phyloP scores from a whole-genome alignment of 1,140 invertebrate species.

The Psix sp. region DNA sequence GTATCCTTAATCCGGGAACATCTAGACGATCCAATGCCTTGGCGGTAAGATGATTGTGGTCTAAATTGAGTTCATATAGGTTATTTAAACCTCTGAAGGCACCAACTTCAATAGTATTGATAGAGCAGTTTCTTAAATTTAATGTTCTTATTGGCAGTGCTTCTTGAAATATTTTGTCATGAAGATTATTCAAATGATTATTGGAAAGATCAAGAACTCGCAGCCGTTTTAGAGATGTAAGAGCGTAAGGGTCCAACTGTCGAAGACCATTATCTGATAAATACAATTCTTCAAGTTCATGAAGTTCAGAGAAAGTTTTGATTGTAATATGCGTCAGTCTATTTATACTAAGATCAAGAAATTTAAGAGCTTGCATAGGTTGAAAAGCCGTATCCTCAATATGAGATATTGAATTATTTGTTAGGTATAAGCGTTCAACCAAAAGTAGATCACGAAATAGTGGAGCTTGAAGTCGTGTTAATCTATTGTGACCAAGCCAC shows the following conservation, averaged over 20 bases:
- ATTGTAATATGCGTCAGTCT: constrained; percentile 81
- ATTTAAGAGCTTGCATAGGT: constrained; percentile 85
- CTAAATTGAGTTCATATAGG: constrained; percentile 83
- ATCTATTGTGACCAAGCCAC: constrained; percentile 89
- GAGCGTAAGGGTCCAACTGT: constrained; percentile 79
- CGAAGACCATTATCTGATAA: constrained; percentile 79
- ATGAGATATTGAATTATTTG: constrained; percentile 87
- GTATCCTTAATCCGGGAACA: constrained; percentile 83
- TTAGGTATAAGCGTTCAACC: constrained; percentile 87
- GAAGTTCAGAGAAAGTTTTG: constrained; percentile 83
- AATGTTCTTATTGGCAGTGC: constrained; percentile 79
- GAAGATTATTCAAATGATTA: constrained; percentile 78
- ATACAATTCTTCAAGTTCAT: constrained; percentile 82
- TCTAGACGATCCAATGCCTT: constrained; percentile 82
- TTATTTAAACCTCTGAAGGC: constrained; percentile 82
- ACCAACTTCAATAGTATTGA: constrained; percentile 80
- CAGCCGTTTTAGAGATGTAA: constrained; percentile 80
- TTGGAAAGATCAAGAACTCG: constrained; percentile 81
- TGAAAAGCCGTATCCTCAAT: constrained; percentile 89
- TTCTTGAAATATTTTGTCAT: constrained; percentile 80
- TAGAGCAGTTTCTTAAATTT: constrained; percentile 80
- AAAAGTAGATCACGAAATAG: constrained; percentile 86
- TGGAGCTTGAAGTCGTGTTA: constrained; percentile 83
- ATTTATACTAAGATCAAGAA: constrained; percentile 88
- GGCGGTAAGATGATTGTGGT: constrained; percentile 84